phyloP scores from a whole-genome alignment of 2,888 invertebrate species.

The Epinotia ramella region DNA sequence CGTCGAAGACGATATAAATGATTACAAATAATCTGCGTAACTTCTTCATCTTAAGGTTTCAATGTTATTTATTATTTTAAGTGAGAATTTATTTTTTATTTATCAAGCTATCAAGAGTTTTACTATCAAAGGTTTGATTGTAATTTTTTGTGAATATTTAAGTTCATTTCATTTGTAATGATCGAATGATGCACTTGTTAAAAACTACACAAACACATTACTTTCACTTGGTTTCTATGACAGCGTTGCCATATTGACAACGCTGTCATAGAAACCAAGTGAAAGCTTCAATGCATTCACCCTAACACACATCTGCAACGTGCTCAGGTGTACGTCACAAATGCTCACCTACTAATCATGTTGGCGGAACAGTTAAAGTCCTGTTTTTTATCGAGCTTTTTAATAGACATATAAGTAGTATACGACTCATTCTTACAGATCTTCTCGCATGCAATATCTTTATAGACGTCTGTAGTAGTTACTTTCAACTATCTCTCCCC shows the following conservation, averaged over 20 bases:
- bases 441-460: neutral
- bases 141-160: constrained; percentile 16
- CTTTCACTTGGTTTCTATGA: no score
- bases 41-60: neutral
- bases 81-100: neutral
- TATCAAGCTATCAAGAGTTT: neutral
- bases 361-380: no score
- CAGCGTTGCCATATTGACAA: no score
- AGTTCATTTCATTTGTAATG: constrained; percentile 5
- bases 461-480: constrained; percentile 27
- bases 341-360: no score
- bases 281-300: no score
- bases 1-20: no score
- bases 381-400: neutral
- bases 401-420: neutral
- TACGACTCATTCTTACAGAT: neutral
- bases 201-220: no score
- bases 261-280: no score
- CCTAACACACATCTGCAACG: no score
- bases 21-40: no score
- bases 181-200: neutral
- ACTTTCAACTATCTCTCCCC: constrained; percentile 57
- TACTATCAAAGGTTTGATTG: constrained; percentile 8
- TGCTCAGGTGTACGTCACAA: no score
- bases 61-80: neutral